phyloP scores from a whole-genome alignment of 2,113 vertebrate species.

The Sitta europaea region DNA sequence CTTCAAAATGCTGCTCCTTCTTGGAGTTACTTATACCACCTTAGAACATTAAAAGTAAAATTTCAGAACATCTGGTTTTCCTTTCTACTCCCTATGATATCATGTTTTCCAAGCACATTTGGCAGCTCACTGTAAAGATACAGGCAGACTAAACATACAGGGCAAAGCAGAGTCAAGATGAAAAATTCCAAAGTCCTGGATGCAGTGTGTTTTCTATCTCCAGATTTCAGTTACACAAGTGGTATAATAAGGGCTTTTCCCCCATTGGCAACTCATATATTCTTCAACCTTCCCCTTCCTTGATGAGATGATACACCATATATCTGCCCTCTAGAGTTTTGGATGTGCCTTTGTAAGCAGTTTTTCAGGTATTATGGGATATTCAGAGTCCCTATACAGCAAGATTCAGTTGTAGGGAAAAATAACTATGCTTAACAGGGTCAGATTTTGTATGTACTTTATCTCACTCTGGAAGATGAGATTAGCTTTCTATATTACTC shows the following conservation, averaged over 20 bases:
- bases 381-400: background rate
- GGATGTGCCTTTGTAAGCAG: background rate
- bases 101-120: constrained; percentile 60
- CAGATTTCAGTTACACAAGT: background rate
- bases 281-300: background rate
- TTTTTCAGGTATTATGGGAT: background rate
- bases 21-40: background rate
- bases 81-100: constrained; percentile 60
- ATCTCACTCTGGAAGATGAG: background rate
- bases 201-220: background rate
- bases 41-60: constrained; percentile 7
- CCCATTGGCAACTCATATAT: background rate
- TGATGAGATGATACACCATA: background rate
- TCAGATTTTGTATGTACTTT: background rate
- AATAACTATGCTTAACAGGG: background rate
- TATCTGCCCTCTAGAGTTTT: background rate
- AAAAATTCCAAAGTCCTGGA: constrained; percentile 27
- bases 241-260: background rate
- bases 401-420: background rate
- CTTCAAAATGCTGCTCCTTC: background rate
- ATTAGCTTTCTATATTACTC: background rate
- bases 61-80: constrained; percentile 55
- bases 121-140: constrained; percentile 49
- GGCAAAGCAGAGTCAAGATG: background rate
- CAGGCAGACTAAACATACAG: constrained; percentile 52